phyloP scores from a whole-genome alignment of 2,888 invertebrate species.

The Agrotis segetum region DNA sequence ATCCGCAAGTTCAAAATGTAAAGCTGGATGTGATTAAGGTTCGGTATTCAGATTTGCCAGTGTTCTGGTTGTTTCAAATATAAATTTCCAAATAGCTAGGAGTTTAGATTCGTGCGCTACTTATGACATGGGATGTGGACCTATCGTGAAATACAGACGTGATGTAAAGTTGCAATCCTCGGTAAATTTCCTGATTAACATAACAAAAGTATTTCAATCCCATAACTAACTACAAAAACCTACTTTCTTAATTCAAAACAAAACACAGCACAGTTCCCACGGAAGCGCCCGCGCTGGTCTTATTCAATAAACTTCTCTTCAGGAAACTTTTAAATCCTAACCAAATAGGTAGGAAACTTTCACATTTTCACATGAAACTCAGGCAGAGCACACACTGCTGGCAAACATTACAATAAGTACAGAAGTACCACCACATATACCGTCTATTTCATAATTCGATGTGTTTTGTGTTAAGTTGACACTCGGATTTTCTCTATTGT shows the following conservation, averaged over 20 bases:
- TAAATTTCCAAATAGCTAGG: too few relatives aligned
- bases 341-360: constrained; percentile 64
- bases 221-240: not conserved
- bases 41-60: too few relatives aligned
- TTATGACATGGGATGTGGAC: too few relatives aligned
- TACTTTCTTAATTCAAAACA: constrained; percentile 27
- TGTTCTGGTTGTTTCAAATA: too few relatives aligned
- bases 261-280: constrained; percentile 50
- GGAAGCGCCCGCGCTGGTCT: constrained; percentile 34
- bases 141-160: not conserved
- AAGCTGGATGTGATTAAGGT: too few relatives aligned
- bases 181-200: not conserved
- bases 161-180: too few relatives aligned
- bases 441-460: too few relatives aligned
- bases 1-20: too few relatives aligned
- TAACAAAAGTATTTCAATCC: too few relatives aligned
- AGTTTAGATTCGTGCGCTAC: too few relatives aligned
- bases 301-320: constrained; percentile 59
- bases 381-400: constrained; percentile 43
- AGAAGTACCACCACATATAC: constrained; percentile 26
- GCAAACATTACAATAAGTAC: not conserved
- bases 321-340: constrained; percentile 63
- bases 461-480: too few relatives aligned
- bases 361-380: constrained; percentile 61
- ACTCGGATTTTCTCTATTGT: too few relatives aligned